Percentiles rank a stretch among this genome's conserved stretches.
Evolutionary conservation across 2,113 vertebrate species (phyloP).

Genomic region (Globicephala melas): DNA sequence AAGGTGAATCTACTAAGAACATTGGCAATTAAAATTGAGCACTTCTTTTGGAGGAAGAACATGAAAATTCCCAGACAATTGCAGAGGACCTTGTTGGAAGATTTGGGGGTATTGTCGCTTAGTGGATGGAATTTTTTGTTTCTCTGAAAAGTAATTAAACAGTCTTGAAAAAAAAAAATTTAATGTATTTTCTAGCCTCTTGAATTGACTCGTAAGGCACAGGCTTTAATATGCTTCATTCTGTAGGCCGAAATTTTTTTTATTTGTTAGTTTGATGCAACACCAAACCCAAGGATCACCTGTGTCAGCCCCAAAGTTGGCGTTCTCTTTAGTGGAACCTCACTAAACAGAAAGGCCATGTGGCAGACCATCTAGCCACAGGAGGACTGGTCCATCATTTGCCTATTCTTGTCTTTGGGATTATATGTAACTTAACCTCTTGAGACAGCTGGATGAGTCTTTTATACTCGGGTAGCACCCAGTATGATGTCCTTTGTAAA

Average conservation of each 20-base stretch:
- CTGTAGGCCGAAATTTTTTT: background rate
- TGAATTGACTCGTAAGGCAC: background rate
- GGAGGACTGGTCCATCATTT: background rate
- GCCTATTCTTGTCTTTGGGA: background rate
- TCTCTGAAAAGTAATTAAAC: constrained; percentile 56
- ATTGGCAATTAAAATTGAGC: constrained; percentile 70
- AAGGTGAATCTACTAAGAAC: constrained; percentile 73
- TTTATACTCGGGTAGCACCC: background rate
- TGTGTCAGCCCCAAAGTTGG: background rate
- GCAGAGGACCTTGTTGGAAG: constrained; percentile 49
- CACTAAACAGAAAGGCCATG: background rate
- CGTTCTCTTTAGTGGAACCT: background rate
- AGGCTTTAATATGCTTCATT: background rate
- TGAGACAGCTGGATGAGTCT: background rate
- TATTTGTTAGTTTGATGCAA: background rate
- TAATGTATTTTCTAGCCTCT: constrained; percentile 32
- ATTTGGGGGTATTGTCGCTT: constrained; percentile 15
- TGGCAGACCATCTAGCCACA: background rate
- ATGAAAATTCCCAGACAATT: constrained; percentile 72
- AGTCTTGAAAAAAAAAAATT: background rate
- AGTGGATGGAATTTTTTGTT: background rate
- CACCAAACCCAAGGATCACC: background rate
- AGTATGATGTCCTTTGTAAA: background rate
- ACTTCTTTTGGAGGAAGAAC: constrained; percentile 78
- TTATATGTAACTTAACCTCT: background rate